Evolutionary conservation across 1,140 invertebrate genomes (phyloP).

Genomic region (Colletes gigas): DNA sequence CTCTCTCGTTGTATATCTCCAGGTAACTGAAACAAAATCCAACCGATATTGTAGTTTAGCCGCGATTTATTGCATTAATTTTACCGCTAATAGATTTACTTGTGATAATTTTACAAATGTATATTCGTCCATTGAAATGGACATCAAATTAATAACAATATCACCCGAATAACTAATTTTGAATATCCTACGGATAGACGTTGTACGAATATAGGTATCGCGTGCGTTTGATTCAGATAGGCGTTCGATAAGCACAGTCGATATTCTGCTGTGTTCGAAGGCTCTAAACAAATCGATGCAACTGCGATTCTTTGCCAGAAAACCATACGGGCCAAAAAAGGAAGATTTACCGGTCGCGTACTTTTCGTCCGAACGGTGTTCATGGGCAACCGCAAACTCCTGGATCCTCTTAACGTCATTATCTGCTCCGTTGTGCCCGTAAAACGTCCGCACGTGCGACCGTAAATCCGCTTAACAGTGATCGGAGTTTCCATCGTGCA

Average conservation of each 20-base stretch:
- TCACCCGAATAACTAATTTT: too few relatives aligned
- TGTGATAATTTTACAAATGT: too few relatives aligned
- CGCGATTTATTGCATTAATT: conserved; percentile 33
- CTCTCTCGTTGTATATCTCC: conserved; percentile 93
- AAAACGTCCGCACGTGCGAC: conserved; percentile 55
- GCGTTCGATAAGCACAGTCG: background rate
- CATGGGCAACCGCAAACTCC: conserved; percentile 32
- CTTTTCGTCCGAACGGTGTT: conserved; percentile 15
- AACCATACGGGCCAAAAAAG: background rate
- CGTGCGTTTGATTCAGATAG: too few relatives aligned
- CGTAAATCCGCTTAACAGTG: conserved; percentile 63
- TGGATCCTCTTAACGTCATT: conserved; percentile 63
- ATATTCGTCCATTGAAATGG: too few relatives aligned
- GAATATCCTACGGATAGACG: too few relatives aligned
- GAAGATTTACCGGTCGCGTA: conserved; percentile 5
- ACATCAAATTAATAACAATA: too few relatives aligned
- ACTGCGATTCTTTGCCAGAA: background rate
- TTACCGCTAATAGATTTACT: conserved; percentile 3
- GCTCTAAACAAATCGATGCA: background rate
- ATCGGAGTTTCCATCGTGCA: conserved; percentile 47
- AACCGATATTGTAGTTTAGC: background rate
- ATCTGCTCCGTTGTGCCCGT: conserved; percentile 45
- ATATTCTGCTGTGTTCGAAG: background rate
- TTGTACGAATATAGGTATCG: too few relatives aligned
- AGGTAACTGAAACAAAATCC: conserved; percentile 84